Percentiles rank a stretch among this genome's conserved stretches.
These are phyloP conservation scores for Boloria selene DNA, from an alignment of 2,888 invertebrate species.

Conservation along the genomic window DNA sequence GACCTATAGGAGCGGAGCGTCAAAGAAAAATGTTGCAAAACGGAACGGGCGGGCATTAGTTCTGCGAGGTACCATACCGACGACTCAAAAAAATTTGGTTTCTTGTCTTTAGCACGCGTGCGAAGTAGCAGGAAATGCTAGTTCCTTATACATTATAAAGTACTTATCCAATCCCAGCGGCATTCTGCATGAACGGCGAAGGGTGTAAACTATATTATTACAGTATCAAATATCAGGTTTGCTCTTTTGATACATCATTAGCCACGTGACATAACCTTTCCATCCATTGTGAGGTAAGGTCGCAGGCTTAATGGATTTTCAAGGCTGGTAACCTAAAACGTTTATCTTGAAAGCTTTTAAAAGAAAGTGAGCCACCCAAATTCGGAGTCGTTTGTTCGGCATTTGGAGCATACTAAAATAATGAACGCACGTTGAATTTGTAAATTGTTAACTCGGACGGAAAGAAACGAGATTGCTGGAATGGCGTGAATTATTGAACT, in stretches of 20 bases:
- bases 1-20: too few relatives aligned
- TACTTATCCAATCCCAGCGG: neutral
- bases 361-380: slow-evolving; percentile 30
- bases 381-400: slow-evolving; percentile 20
- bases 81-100: too few relatives aligned
- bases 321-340: slow-evolving; percentile 37
- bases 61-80: too few relatives aligned
- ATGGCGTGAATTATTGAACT: slow-evolving; percentile 10
- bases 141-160: too few relatives aligned
- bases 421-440: slow-evolving; percentile 24
- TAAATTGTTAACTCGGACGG: slow-evolving; percentile 10
- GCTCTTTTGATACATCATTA: slow-evolving; percentile 31
- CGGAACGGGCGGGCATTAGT: too few relatives aligned
- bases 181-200: slow-evolving; percentile 14
- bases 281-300: slow-evolving; percentile 26
- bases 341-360: slow-evolving; percentile 33
- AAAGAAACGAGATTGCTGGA: neutral
- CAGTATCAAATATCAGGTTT: slow-evolving; percentile 27
- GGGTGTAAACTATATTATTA: slow-evolving; percentile 2
- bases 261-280: slow-evolving; percentile 28
- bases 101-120: too few relatives aligned
- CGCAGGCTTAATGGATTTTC: slow-evolving; percentile 33
- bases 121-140: too few relatives aligned
- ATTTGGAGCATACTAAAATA: slow-evolving; percentile 25
- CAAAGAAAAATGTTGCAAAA: too few relatives aligned